phyloP scores from a whole-genome alignment of 1,140 invertebrate genomes.

The Parapsyche elsis region DNA sequence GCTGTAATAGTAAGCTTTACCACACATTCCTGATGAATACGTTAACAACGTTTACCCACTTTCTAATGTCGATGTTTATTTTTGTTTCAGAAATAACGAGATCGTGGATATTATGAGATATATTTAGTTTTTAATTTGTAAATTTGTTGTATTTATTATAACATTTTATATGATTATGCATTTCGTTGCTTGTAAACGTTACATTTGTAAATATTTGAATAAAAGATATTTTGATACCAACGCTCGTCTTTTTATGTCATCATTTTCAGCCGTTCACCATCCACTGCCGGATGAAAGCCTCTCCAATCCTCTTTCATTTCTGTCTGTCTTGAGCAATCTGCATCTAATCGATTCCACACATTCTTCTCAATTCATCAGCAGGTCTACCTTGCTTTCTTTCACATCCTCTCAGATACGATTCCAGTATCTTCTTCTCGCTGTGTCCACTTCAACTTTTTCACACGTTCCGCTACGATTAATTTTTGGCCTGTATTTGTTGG shows the following conservation, averaged over 20 bases:
- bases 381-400: too few relatives aligned
- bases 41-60: background rate
- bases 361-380: too few relatives aligned
- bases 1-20: conserved; percentile 64
- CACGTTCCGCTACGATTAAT: too few relatives aligned
- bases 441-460: too few relatives aligned
- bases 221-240: conserved; percentile 55
- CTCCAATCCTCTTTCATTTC: too few relatives aligned
- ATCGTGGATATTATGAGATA: conserved; percentile 67
- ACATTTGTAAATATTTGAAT: conserved; percentile 53
- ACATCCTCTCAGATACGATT: too few relatives aligned
- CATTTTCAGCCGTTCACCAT: too few relatives aligned
- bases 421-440: too few relatives aligned
- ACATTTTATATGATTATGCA: conserved; percentile 54
- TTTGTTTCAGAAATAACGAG: conserved; percentile 66
- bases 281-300: too few relatives aligned
- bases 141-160: conserved; percentile 51
- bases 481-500: too few relatives aligned
- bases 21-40: background rate
- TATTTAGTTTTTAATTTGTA: conserved; percentile 39
- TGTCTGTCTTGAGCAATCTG: too few relatives aligned
- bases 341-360: too few relatives aligned
- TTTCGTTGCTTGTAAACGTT: conserved; percentile 52
- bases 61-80: conserved; percentile 53
- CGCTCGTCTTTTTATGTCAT: background rate